Evolutionary conservation across 30 jellyfish, hydroid and myxozoan species (phyloP).

Genomic region (Cassiopea andromeda): DNA sequence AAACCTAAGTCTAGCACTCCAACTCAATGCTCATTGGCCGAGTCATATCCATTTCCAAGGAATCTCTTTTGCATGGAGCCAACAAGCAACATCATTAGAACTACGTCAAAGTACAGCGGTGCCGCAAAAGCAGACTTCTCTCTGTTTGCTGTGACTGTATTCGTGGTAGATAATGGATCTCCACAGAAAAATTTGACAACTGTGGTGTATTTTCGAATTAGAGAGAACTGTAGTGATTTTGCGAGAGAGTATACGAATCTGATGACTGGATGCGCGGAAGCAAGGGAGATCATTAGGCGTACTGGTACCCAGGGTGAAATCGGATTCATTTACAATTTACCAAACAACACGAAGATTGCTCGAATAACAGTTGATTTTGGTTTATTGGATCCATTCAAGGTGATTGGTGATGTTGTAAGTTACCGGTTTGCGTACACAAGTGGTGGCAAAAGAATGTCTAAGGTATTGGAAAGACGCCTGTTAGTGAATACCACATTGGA

Average conservation of each 20-base stretch:
- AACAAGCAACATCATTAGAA: constrained; percentile 16
- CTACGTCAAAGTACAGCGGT: constrained; percentile 36
- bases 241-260: constrained; percentile 18
- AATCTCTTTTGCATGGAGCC: constrained; percentile 69
- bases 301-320: constrained; percentile 12
- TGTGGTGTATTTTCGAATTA: constrained; percentile 51
- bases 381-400: neutral
- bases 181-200: constrained; percentile 63
- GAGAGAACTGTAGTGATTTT: constrained; percentile 46
- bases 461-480: constrained; percentile 19
- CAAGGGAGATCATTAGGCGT: constrained; percentile 19
- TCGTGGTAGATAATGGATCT: constrained; percentile 43
- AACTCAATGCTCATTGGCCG: constrained; percentile 38
- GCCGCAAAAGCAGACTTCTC: constrained; percentile 38
- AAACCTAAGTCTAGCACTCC: neutral
- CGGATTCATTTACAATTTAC: constrained; percentile 19
- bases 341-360: constrained; percentile 37
- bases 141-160: constrained; percentile 34
- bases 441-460: neutral
- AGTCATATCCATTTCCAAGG: constrained; percentile 57
- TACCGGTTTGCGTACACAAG: constrained; percentile 1
- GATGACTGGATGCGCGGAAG: constrained; percentile 20
- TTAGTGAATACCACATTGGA: constrained; percentile 38
- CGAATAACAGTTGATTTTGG: constrained; percentile 20
- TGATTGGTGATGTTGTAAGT: neutral